Evolutionary conservation across 1,140 invertebrate genomes (phyloP).

Genomic region (Dreissena rostriformis): DNA sequence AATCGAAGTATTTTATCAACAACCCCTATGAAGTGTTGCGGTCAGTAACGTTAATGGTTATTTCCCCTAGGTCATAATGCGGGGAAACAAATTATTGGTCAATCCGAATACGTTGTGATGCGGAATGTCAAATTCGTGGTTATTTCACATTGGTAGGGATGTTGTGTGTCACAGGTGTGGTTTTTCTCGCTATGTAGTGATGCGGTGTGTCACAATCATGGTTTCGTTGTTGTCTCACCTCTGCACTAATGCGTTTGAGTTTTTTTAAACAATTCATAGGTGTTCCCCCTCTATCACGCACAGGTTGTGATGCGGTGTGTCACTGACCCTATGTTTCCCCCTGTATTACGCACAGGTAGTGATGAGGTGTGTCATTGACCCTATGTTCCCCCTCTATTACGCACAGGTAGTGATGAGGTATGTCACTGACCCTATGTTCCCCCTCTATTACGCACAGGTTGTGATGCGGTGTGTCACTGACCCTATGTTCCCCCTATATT

Average conservation of each 20-base stretch:
- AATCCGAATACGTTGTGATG: background rate
- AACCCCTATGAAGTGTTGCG: too few relatives aligned
- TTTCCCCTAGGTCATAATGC: background rate
- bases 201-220: background rate
- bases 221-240: too few relatives aligned
- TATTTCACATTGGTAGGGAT: background rate
- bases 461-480: background rate
- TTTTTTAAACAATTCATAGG: too few relatives aligned
- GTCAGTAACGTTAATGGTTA: too few relatives aligned
- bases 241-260: too few relatives aligned
- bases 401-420: background rate
- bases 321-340: slow-evolving; percentile 64
- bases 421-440: slow-evolving; percentile 61
- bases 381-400: slow-evolving; percentile 62
- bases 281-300: slow-evolving; percentile 60
- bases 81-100: too few relatives aligned
- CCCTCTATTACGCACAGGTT: background rate
- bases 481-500: slow-evolving; percentile 62
- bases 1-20: too few relatives aligned
- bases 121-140: too few relatives aligned
- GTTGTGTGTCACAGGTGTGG: background rate
- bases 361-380: background rate
- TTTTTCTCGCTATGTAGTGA: slow-evolving; percentile 68
- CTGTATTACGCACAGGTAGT: background rate
- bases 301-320: background rate